Conservation (phyloP, 1,140 invertebrate genomes). For the Musca vetustissima region DNA sequence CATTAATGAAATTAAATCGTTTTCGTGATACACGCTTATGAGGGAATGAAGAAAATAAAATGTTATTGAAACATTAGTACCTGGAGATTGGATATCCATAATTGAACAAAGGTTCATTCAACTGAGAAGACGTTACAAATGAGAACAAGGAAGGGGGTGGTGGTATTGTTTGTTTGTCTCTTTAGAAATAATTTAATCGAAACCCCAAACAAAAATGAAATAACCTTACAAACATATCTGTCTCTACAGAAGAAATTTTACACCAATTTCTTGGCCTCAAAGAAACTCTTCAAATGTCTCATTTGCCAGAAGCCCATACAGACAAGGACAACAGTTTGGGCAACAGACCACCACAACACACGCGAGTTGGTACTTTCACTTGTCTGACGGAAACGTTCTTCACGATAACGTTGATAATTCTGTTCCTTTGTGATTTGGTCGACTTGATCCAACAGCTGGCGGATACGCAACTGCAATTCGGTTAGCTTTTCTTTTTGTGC, state of each 20-base stretch:
- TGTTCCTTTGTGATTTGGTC: slow-evolving; percentile 99
- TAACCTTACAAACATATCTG: too few relatives aligned
- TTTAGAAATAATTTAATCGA: too few relatives aligned
- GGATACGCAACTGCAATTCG: slow-evolving; percentile 91
- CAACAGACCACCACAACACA: slow-evolving; percentile 97
- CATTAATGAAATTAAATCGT: too few relatives aligned
- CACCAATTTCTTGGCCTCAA: slow-evolving; percentile 99
- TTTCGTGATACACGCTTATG: too few relatives aligned
- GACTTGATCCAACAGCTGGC: slow-evolving; percentile 96
- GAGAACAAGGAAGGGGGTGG: too few relatives aligned
- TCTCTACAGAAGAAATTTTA: slow-evolving; percentile 56
- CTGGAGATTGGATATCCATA: too few relatives aligned
- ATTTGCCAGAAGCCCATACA: slow-evolving; percentile 98
- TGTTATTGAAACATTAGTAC: too few relatives aligned
- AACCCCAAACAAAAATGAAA: too few relatives aligned
- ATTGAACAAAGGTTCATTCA: too few relatives aligned
- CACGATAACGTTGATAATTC: slow-evolving; percentile 97
- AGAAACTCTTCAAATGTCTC: slow-evolving; percentile 98
- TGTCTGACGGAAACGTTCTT: slow-evolving; percentile 95
- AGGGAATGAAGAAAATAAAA: too few relatives aligned
- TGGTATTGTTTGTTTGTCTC: too few relatives aligned
- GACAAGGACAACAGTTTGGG: slow-evolving; percentile 87
- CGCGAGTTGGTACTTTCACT: slow-evolving; percentile 97
- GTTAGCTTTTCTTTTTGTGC: slow-evolving; percentile 97
- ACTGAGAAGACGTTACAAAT: too few relatives aligned